Evolutionary conservation across 2,797 vertebrate genomes (phyloP), one percentile per base, ranked within the genome.

Genomic region (Myripristis jacobus): DNA sequence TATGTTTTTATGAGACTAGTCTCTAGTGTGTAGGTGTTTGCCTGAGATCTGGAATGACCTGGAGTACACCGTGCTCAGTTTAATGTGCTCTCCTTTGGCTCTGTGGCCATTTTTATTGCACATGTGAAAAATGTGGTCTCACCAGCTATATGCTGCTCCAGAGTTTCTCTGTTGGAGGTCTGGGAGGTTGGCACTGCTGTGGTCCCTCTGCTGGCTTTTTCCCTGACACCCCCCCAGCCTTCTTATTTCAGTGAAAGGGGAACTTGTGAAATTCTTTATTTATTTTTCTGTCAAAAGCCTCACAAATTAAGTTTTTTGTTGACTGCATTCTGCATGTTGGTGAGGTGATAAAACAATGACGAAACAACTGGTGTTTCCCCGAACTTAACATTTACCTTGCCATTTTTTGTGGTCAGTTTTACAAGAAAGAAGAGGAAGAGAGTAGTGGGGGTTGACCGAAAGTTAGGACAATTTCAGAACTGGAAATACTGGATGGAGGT

Each of bases 91-190:
- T 27, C 50, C 59, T 31, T 24, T 47, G 18, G 3, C 47, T 24
- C 44, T 1, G 13, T 24, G 8, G 51, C 10, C 24, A 11, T n/a
- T 38, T 36, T 80, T 65, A 43, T 69, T 38, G 43, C 62, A 60
- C 7, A 3, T 52, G 66, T 78, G 66, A 83, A 85, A 85, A 84
- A 83, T 77, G 63, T 6, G n/a, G 56, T 75, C 81, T 73, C 46
- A 38, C 47, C 21, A 63, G 74, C 62, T 68, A 36, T 34, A 2
- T 31, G 4, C 13, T 62, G 38, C 36, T 64, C 3, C 76, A 84
- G 15, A n/a, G 47, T 16, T 79, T 56, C 62, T 87, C 68, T 84
- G 61, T 55, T 2, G 18, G 1, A 13, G 41, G 31, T 54, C 34
- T 65, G 43, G 54, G 34, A 55, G 31, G 12, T 38, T 29, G 8